Conservation (phyloP, 2,888 invertebrate species). For the Drosophila mayaguana region DNA sequence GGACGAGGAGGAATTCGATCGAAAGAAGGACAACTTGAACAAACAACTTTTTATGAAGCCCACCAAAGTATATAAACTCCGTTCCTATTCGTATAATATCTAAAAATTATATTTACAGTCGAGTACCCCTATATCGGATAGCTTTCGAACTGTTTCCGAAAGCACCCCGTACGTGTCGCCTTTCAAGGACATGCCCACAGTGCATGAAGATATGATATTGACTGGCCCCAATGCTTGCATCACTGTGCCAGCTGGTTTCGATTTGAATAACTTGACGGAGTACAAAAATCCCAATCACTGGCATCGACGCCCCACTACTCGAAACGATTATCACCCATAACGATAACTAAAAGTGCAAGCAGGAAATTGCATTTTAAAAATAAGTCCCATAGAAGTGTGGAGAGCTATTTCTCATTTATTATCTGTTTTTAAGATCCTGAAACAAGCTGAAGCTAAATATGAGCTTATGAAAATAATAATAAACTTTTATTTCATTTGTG, state of each 20-base stretch:
- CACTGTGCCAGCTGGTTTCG: constrained; percentile 56
- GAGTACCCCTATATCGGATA: background rate
- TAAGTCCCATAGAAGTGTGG: constrained; percentile 6
- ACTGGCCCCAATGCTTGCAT: background rate
- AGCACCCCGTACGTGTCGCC: constrained; percentile 49
- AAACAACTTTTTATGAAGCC: background rate
- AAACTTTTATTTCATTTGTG: constrained; percentile 1
- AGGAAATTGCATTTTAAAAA: constrained; percentile 19
- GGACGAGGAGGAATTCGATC: background rate
- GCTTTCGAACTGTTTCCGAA: background rate
- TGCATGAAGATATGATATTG: background rate
- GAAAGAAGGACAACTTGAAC: background rate
- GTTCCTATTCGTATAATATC: background rate
- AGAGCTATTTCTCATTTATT: background rate
- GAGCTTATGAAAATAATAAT: background rate
- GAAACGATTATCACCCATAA: constrained; percentile 25
- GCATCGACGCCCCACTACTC: constrained; percentile 45
- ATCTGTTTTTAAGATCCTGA: too few species aligned
- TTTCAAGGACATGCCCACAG: constrained; percentile 26
- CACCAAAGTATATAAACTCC: constrained; percentile 9
- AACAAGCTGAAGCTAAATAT: background rate
- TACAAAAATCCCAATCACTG: constrained; percentile 60
- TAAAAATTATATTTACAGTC: constrained; percentile 7
- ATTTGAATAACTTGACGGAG: constrained; percentile 41
- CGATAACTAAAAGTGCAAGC: background rate